Evolutionary conservation across 1,140 invertebrate species (phyloP), one percentile per base, ranked within the genome.

Genomic region (Sipha flava): DNA sequence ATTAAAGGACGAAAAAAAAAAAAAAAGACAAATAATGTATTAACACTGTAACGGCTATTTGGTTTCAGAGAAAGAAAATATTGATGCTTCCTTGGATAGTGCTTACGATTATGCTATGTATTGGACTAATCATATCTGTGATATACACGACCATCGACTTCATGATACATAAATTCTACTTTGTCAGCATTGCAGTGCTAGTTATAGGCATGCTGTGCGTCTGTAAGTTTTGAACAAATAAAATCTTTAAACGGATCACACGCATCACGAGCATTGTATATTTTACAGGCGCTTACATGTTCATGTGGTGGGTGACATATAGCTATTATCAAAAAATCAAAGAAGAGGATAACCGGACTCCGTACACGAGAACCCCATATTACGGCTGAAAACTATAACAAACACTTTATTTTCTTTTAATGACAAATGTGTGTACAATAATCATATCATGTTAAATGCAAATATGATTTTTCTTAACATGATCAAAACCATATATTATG

Each of bases 21-120:
- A 49, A n/a, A 6, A 3, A n/a, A 6, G 2, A n/a, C 0, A 21
- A 45, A 18, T 4, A 26, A 5, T 6, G 14, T 18, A 79, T 45
- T 29, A 29, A 12, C 18, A 2, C 21, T 16, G 37, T 18, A 2
- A 40, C 45, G 5, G 12, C 26, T 10, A 45, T 64, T 14, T 64
- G 37, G 77, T 81, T 81, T 18, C 85, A 94, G 92, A 88, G 89
- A 84, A 92, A 92, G 82, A 91, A 91, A 81, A 92, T 90, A 85
- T 85, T 93, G 81, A 93, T 94, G 92, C 86, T 93, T 23, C 93
- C 93, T 37, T 94, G 92, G 91, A 91, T 94, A 18, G 88, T 92
- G 31, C 85, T 94, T 29, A 92, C 91, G 0, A 89, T 93, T 43
- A 91, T 94, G 87, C 86, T 94, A 40, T 90, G 90, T 0, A 88